These are phyloP conservation scores for Cinclus mexicanus DNA, from an alignment of 2,113 vertebrate species.

Conservation along the genomic window DNA sequence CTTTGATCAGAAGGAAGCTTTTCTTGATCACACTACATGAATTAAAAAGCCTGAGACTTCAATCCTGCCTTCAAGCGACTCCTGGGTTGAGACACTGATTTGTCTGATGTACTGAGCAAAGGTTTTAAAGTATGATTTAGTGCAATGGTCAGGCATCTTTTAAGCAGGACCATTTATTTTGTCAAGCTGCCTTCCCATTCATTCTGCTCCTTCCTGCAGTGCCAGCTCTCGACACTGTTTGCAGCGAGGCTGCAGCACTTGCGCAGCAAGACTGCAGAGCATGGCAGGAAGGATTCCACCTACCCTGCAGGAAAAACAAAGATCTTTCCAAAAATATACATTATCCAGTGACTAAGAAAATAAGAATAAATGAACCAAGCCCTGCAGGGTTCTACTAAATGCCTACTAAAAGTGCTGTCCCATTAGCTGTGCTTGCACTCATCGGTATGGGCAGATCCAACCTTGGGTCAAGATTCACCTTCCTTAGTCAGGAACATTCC, in stretches of 20 bases:
- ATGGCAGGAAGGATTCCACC: not conserved
- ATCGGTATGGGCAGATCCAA: not conserved
- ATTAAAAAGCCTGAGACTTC: not conserved
- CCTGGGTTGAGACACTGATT: not conserved
- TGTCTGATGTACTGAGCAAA: not conserved
- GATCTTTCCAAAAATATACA: constrained; percentile 30
- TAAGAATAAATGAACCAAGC: not conserved
- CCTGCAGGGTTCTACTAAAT: not conserved
- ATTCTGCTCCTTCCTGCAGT: not conserved
- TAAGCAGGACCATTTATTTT: not conserved
- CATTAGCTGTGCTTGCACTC: not conserved
- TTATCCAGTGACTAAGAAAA: constrained; percentile 34
- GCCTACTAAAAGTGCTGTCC: not conserved
- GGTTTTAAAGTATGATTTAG: not conserved
- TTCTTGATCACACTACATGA: not conserved
- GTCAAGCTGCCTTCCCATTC: not conserved
- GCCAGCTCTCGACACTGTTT: not conserved
- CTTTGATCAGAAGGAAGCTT: constrained; percentile 27
- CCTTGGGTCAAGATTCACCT: not conserved
- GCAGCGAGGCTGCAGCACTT: not conserved
- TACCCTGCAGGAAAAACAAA: constrained; percentile 46
- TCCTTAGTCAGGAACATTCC: not conserved
- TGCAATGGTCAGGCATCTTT: not conserved
- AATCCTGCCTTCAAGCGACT: not conserved
- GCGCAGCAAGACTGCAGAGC: not conserved